Conservation (phyloP, 2,113 vertebrate species). For the Siniperca chuatsi region DNA sequence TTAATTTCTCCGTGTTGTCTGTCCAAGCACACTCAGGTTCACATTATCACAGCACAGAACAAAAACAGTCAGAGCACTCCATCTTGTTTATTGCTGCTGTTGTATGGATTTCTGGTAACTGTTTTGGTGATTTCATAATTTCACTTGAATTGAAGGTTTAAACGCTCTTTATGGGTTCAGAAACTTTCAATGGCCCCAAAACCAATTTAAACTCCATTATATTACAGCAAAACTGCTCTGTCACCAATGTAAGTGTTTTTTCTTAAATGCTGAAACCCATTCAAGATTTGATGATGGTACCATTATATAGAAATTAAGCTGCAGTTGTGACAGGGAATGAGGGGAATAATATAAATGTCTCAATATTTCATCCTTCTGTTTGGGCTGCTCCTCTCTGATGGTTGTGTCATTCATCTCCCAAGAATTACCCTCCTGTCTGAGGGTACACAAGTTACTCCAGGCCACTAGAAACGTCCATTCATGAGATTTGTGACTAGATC, state of each 20-base stretch:
- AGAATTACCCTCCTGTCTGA: not conserved
- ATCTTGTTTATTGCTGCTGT: slow-evolving; percentile 36
- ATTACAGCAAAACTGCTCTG: slow-evolving; percentile 13
- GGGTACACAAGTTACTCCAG: not conserved
- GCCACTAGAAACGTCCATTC: not conserved
- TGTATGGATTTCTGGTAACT: slow-evolving; percentile 12
- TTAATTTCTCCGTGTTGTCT: slow-evolving; percentile 52
- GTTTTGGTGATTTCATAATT: slow-evolving; percentile 33
- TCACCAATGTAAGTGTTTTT: not conserved
- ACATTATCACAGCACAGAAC: slow-evolving; percentile 25
- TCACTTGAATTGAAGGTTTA: slow-evolving; percentile 19
- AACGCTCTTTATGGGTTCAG: slow-evolving; percentile 14
- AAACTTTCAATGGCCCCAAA: slow-evolving; percentile 5
- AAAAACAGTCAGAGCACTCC: slow-evolving; percentile 18
- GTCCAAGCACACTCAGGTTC: slow-evolving; percentile 27
- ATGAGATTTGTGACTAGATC: not conserved
- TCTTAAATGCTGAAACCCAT: slow-evolving; percentile 12
- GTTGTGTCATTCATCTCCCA: not conserved
- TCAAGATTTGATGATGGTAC: not conserved
- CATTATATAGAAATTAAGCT: slow-evolving; percentile 4
- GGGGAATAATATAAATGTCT: slow-evolving; percentile 15
- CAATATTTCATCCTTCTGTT: not conserved
- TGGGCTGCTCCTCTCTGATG: not conserved
- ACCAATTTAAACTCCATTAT: slow-evolving; percentile 8
- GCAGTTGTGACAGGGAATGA: slow-evolving; percentile 12